A percentile compares a stretch with the other conserved stretches of the same genome.
Conservation (phyloP, 2,113 vertebrate genomes). For the Pomatorhinus ruficollis region DNA sequence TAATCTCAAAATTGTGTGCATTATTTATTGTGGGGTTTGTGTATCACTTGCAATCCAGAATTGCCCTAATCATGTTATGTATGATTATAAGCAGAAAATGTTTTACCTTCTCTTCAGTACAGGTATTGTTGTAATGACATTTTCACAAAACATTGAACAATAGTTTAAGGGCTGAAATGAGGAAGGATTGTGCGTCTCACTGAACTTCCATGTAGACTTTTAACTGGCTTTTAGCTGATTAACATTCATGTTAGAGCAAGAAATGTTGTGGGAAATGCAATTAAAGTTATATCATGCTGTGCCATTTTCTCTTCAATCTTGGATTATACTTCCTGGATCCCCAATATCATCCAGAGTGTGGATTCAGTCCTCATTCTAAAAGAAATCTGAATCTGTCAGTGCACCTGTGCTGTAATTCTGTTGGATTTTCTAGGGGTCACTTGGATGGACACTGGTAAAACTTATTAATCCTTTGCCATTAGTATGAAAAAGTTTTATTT, state of each 20-base stretch:
- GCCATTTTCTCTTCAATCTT: not conserved
- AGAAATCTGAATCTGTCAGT: not conserved
- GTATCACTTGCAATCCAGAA: not conserved
- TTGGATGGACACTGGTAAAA: not conserved
- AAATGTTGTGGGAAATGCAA: not conserved
- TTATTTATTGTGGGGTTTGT: not conserved
- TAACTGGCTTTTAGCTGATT: not conserved
- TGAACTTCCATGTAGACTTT: not conserved
- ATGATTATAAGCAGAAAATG: not conserved
- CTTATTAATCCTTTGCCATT: not conserved
- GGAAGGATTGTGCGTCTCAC: not conserved
- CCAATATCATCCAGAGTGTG: not conserved
- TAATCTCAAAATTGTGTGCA: not conserved
- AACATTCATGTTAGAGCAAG: not conserved
- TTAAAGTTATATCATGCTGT: not conserved
- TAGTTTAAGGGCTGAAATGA: not conserved
- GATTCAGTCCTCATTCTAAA: not conserved
- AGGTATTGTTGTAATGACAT: not conserved
- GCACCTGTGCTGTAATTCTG: not conserved
- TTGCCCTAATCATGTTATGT: not conserved
- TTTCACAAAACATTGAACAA: not conserved
- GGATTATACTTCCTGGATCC: not conserved
- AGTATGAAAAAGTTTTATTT: not conserved
- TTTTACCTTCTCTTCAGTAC: not conserved
- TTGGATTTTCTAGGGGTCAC: not conserved